These are phyloP conservation scores for Vanacampus margaritifer DNA, from an alignment of 2,113 vertebrate genomes.

Conservation along the genomic window DNA sequence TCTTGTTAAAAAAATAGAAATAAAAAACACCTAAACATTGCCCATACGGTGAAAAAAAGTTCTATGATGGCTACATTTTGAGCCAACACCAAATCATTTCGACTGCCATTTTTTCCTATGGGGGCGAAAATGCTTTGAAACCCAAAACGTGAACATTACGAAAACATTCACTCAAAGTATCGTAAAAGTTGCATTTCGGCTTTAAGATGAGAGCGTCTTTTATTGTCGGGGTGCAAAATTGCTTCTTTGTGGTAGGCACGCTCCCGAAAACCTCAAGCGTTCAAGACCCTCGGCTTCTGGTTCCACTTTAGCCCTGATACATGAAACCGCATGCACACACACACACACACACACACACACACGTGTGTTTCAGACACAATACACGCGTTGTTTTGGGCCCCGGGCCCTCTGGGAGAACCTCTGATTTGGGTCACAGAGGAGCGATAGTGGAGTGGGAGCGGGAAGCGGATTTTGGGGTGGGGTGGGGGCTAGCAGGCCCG, in stretches of 20 bases:
- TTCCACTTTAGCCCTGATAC: constrained; percentile 62
- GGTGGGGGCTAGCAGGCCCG: constrained; percentile 2
- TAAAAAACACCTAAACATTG: neutral
- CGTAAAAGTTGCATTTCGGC: neutral
- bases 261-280: constrained; percentile 37
- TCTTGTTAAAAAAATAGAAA: no score
- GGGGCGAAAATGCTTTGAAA: neutral
- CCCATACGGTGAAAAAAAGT: neutral
- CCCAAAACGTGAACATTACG: neutral
- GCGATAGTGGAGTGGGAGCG: constrained; percentile 6
- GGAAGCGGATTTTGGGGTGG: no score
- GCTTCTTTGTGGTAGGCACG: constrained; percentile 40
- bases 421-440: constrained; percentile 31
- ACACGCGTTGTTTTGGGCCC: constrained; percentile 45
- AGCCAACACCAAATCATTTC: neutral
- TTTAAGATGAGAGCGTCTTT: constrained; percentile 10
- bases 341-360: constrained; percentile 16
- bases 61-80: neutral
- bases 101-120: neutral
- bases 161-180: neutral
- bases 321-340: constrained; percentile 42
- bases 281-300: constrained; percentile 56
- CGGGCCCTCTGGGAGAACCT: constrained; percentile 19
- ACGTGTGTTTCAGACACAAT: constrained; percentile 60
- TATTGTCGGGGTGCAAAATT: constrained; percentile 8